These are phyloP conservation scores for Tetraodon nigroviridis DNA, from an alignment of 2,113 vertebrate genomes.

Conservation along the genomic window DNA sequence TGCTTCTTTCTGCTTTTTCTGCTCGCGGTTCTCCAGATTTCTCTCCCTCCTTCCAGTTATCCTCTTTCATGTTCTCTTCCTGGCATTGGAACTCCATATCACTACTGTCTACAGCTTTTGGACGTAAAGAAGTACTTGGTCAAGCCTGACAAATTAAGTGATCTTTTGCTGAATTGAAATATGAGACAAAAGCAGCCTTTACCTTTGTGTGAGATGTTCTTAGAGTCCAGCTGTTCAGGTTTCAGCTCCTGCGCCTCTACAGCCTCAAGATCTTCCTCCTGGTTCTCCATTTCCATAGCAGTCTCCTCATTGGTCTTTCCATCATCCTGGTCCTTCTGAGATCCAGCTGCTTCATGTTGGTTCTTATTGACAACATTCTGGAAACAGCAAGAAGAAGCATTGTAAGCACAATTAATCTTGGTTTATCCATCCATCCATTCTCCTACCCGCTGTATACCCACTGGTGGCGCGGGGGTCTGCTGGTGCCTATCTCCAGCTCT, in stretches of 20 bases:
- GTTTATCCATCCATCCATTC: too few species aligned
- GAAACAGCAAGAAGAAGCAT: neutral
- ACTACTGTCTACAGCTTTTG: slow-evolving; percentile 66
- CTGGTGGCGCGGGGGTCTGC: too few species aligned
- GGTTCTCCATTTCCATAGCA: slow-evolving; percentile 77
- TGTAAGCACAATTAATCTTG: too few species aligned
- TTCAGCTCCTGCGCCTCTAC: slow-evolving; percentile 80
- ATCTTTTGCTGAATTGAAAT: neutral
- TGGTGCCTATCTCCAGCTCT: too few species aligned
- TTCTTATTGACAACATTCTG: slow-evolving; percentile 91
- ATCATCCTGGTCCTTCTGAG: slow-evolving; percentile 65
- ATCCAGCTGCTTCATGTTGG: slow-evolving; percentile 77
- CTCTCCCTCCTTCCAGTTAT: slow-evolving; percentile 49
- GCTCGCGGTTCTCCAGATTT: slow-evolving; percentile 55
- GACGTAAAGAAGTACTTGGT: neutral
- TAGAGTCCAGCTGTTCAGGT: slow-evolving; percentile 76
- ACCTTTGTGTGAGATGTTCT: slow-evolving; percentile 72
- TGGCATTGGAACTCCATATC: slow-evolving; percentile 75
- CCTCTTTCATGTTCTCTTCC: slow-evolving; percentile 42
- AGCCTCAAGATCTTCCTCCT: slow-evolving; percentile 75
- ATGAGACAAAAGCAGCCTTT: neutral
- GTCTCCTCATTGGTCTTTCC: slow-evolving; percentile 67
- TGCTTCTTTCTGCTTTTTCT: slow-evolving; percentile 80
- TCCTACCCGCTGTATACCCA: too few species aligned
- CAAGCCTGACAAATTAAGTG: neutral